These are phyloP conservation scores for Drosophila quadrilineata DNA, from an alignment of 1,140 invertebrate species.

Conservation along the genomic window DNA sequence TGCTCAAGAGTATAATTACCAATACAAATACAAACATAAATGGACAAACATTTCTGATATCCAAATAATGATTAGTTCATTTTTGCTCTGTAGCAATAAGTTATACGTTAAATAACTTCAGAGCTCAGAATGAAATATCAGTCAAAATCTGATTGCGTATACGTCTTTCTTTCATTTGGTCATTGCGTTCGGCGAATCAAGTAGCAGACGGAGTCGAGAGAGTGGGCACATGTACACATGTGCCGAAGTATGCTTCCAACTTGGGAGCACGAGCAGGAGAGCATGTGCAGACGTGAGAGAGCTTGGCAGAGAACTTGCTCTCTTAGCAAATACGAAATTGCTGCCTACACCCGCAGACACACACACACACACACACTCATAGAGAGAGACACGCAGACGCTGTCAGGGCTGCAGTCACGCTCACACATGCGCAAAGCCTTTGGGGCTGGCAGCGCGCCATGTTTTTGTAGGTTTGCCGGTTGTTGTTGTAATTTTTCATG, in stretches of 20 bases:
- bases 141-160: conserved; percentile 37
- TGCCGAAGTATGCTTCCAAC: conserved; percentile 8
- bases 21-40: conserved; percentile 36
- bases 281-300: background rate
- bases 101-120: background rate
- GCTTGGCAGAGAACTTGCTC: background rate
- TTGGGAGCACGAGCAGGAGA: background rate
- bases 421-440: conserved; percentile 34
- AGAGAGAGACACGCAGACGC: too few relatives aligned
- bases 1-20: conserved; percentile 30
- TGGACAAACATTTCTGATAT: conserved; percentile 15
- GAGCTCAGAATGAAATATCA: conserved; percentile 9
- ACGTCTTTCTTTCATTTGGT: conserved; percentile 24
- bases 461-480: conserved; percentile 38
- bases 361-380: background rate
- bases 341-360: background rate
- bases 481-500: conserved; percentile 34
- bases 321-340: conserved; percentile 2
- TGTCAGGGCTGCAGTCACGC: conserved; percentile 18
- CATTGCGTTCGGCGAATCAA: conserved; percentile 11
- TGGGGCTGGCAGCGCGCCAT: conserved; percentile 30
- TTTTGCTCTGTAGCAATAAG: background rate
- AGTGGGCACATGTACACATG: conserved; percentile 3
- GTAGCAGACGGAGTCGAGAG: background rate
- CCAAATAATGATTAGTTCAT: background rate